These are phyloP conservation scores for Proterorhinus semilunaris DNA, from an alignment of 2,113 vertebrate genomes.

Conservation along the genomic window DNA sequence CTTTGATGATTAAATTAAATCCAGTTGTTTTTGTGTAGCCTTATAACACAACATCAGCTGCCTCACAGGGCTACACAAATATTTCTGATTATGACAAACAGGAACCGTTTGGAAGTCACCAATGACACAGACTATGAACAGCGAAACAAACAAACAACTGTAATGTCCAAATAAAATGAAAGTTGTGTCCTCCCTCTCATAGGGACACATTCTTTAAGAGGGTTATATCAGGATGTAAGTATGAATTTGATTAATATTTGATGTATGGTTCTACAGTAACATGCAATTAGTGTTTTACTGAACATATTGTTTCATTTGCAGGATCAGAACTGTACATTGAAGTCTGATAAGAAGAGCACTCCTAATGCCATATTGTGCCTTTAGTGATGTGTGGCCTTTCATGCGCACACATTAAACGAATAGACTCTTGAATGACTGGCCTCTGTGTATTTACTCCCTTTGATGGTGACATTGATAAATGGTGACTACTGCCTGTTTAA, in stretches of 20 bases:
- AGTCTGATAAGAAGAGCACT: background rate
- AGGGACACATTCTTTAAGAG: slow-evolving; percentile 4
- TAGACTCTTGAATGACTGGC: slow-evolving; percentile 1
- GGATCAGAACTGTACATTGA: background rate
- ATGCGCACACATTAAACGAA: background rate
- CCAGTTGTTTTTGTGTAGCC: no score
- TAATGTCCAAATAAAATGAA: no score
- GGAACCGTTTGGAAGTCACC: no score
- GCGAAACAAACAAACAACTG: no score
- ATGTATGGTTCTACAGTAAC: background rate
- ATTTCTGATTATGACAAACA: no score
- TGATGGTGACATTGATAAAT: slow-evolving; percentile 11
- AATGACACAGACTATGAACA: no score
- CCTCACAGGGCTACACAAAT: no score
- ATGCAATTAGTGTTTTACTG: background rate
- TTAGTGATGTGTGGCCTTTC: background rate
- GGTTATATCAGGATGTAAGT: slow-evolving; percentile 9
- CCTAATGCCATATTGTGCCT: background rate
- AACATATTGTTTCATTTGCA: background rate
- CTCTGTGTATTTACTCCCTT: slow-evolving; percentile 1
- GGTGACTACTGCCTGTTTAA: slow-evolving; percentile 1
- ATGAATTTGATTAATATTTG: no score
- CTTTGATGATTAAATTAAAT: background rate
- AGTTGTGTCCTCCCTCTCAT: slow-evolving; percentile 5
- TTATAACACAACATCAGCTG: no score